phyloP scores from a whole-genome alignment of 2,113 vertebrate species.

The Triplophysa rosa region DNA sequence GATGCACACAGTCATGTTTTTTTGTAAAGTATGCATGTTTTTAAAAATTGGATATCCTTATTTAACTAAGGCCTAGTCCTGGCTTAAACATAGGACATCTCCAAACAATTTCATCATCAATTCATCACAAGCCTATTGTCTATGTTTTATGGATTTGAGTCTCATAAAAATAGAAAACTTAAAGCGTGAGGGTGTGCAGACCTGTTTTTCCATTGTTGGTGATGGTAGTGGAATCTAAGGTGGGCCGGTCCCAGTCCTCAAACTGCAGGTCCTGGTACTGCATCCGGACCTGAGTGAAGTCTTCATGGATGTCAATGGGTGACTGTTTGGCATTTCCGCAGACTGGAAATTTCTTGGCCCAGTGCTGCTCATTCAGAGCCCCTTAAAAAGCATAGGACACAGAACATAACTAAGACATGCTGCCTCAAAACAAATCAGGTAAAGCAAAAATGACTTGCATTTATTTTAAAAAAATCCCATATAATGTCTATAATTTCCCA shows the following conservation, averaged over 20 bases:
- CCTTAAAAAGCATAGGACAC: constrained; percentile 67
- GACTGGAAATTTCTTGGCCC: constrained; percentile 87
- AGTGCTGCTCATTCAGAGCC: constrained; percentile 85
- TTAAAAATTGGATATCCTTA: no score
- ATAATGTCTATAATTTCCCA: neutral
- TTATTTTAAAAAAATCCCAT: neutral
- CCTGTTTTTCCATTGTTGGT: constrained; percentile 94
- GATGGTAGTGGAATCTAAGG: constrained; percentile 81
- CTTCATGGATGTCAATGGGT: constrained; percentile 93
- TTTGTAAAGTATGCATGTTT: no score
- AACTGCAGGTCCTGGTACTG: constrained; percentile 90
- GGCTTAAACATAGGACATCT: no score
- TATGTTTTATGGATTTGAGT: neutral
- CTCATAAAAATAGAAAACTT: neutral
- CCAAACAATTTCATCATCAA: no score
- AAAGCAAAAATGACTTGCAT: no score
- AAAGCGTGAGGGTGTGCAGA: constrained; percentile 47
- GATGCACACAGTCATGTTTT: no score
- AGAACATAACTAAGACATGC: neutral
- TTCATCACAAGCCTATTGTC: neutral
- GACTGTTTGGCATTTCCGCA: constrained; percentile 91
- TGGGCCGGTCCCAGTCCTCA: constrained; percentile 84
- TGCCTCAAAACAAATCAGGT: no score
- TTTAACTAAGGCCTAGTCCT: no score
- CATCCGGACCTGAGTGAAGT: constrained; percentile 87